These are phyloP conservation scores for Plagodis pulveraria DNA, from an alignment of 2,888 invertebrate species.

Conservation along the genomic window DNA sequence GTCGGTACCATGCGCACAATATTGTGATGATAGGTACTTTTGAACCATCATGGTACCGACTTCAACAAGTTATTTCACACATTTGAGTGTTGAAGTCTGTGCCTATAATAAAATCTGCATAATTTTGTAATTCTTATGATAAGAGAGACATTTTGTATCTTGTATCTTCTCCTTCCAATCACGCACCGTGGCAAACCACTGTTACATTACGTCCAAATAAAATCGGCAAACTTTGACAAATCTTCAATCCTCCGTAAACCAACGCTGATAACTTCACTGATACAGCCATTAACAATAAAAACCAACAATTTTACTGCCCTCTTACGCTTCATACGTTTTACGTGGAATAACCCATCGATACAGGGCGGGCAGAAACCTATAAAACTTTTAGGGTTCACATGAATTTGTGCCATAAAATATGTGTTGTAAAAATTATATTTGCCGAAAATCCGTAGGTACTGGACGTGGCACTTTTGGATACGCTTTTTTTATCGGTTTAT, in stretches of 20 bases:
- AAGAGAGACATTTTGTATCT: too few relatives aligned
- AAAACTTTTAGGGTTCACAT: constrained; percentile 65
- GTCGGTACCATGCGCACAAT: too few relatives aligned
- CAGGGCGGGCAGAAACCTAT: constrained; percentile 47
- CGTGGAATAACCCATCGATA: constrained; percentile 51
- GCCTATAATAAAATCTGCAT: too few relatives aligned
- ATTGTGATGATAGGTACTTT: too few relatives aligned
- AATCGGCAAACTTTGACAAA: neutral
- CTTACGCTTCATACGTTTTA: constrained; percentile 57
- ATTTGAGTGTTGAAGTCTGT: too few relatives aligned
- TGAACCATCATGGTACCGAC: too few relatives aligned
- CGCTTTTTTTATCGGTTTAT: constrained; percentile 32
- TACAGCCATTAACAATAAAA: constrained; percentile 52
- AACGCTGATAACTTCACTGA: constrained; percentile 29
- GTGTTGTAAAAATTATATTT: constrained; percentile 69
- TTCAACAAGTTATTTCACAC: too few relatives aligned
- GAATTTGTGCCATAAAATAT: constrained; percentile 60
- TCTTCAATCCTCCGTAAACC: constrained; percentile 17
- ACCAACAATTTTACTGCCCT: constrained; percentile 46
- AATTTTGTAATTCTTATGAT: too few relatives aligned
- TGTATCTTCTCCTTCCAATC: too few relatives aligned
- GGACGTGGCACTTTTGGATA: constrained; percentile 28
- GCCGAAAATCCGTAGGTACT: constrained; percentile 41
- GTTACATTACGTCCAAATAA: too few relatives aligned
- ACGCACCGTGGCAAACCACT: too few relatives aligned